A percentile compares a stretch with the other conserved stretches of the same genome.
Evolutionary conservation across 2,888 invertebrate species (phyloP).

Genomic region (Agrochola lychnidis): DNA sequence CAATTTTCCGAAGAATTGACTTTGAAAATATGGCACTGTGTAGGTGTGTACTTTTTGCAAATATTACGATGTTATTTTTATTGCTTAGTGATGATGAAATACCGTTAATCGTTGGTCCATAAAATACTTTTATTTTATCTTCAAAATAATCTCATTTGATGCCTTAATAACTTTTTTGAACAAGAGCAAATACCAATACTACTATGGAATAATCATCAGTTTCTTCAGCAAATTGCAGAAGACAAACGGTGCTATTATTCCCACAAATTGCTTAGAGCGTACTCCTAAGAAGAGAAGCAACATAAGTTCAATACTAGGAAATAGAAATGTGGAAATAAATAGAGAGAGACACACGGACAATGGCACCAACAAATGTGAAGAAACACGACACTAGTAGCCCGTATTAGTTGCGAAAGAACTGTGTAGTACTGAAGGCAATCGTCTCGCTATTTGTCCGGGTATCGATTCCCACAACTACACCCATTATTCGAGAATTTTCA

Average conservation of each 20-base stretch:
- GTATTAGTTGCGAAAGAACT: constrained; percentile 55
- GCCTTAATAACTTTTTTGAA: neutral
- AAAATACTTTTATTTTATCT: neutral
- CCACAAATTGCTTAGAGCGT: constrained; percentile 22
- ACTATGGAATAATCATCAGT: neutral
- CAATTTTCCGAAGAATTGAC: constrained; percentile 32
- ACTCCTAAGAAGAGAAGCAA: constrained; percentile 13
- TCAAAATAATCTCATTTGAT: neutral
- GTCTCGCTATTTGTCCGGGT: constrained; percentile 68
- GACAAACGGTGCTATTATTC: neutral
- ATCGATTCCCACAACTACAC: constrained; percentile 70
- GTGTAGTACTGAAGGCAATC: constrained; percentile 60
- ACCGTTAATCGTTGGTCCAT: neutral
- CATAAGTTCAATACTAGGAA: constrained; percentile 37
- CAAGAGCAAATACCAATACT: neutral
- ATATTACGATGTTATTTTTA: constrained; percentile 25
- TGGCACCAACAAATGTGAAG: constrained; percentile 49
- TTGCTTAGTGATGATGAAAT: neutral
- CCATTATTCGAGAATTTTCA: constrained; percentile 60
- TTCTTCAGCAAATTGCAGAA: neutral
- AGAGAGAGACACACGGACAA: constrained; percentile 46
- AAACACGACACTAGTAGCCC: constrained; percentile 40
- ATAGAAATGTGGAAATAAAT: constrained; percentile 47
- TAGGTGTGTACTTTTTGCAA: constrained; percentile 9
- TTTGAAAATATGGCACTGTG: constrained; percentile 15